These are phyloP conservation scores for Rhinatrema bivittatum DNA, from an alignment of 2,797 vertebrate species.

Conservation along the genomic window DNA sequence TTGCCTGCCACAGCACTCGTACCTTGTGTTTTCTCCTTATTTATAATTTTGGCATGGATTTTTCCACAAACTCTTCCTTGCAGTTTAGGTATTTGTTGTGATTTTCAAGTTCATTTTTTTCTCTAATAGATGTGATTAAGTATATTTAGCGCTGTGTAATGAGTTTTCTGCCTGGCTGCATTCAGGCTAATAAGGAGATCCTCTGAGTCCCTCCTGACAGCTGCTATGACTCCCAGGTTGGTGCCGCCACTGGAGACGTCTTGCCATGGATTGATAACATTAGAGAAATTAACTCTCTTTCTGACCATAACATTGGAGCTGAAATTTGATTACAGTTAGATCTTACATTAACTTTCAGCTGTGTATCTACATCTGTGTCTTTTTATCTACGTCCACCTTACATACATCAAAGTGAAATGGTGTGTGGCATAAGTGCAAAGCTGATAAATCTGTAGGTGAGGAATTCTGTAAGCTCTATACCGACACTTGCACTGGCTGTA, in stretches of 20 bases:
- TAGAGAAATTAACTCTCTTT: slow-evolving; percentile 67
- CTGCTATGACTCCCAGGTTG: slow-evolving; percentile 62
- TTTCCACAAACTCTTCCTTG: slow-evolving; percentile 42
- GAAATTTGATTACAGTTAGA: slow-evolving; percentile 64
- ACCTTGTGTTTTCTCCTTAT: not conserved
- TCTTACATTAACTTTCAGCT: slow-evolving; percentile 30
- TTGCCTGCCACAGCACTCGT: not conserved
- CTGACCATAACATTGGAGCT: slow-evolving; percentile 66
- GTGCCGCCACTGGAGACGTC: slow-evolving; percentile 44
- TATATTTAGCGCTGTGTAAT: slow-evolving; percentile 98
- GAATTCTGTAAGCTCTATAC: not conserved
- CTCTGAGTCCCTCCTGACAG: slow-evolving; percentile 65
- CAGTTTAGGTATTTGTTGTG: slow-evolving; percentile 72
- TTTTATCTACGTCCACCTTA: not conserved
- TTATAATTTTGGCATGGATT: slow-evolving; percentile 22
- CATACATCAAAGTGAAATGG: not conserved
- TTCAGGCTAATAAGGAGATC: slow-evolving; percentile 91
- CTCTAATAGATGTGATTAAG: slow-evolving; percentile 96
- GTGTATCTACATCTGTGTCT: not conserved
- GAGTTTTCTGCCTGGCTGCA: slow-evolving; percentile 97
- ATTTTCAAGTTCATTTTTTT: slow-evolving; percentile 74
- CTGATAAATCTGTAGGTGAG: not conserved
- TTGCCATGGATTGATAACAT: slow-evolving; percentile 56
- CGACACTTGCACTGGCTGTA: not conserved
- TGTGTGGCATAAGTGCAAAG: not conserved